Evolutionary conservation across 2,888 invertebrate species (phyloP), one percentile per base, ranked within the genome.

Genomic region (Drosophila austrosaltans): DNA sequence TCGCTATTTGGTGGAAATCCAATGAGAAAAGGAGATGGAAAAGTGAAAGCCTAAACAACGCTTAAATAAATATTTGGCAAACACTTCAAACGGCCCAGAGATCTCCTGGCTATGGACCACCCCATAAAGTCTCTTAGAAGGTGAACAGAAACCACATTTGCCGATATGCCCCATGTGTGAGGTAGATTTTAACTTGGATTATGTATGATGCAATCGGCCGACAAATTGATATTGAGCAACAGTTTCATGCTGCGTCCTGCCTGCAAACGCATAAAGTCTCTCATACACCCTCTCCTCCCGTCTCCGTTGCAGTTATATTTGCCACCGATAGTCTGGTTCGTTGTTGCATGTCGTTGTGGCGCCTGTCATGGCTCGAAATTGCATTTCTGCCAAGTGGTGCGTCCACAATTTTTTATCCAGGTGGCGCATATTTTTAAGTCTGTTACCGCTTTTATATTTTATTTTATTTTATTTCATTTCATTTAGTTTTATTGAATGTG

Each of bases 1-100:
- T 75, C 16, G 42, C 8, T 54, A 32, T 20, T 20, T 16, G 8
- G 28, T 60, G 20, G 40, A 40, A 20, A 58, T 28, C 12, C 16
- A 25, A 25, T 40, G 48, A 39, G 30, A 53, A 53, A 53, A 53
- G 68, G 61, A 25, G 30, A 53, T 42, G 42, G 42, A 42, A 54
- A 59, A 56, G 48, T 63, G 59, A 44, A 22, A 56, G 71, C 48
- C 36, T 60, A 48, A 32, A 67, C 48, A 28, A 48, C n/a, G 69
- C 12, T 75, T 77, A 78, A 85, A 87, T 86, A 87, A 85, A 85
- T 86, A 86, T 66, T 59, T 57, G 60, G 56, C 8, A 42, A 59
- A 58, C 54, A 36, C 36, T 40, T 62, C 39, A 56, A 64, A 64
- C 65, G 42, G 22, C 3, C 48, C 48, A 48, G 22, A n/a, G 59